These are phyloP conservation scores for Brachionus rotundiformis DNA, from an alignment of 1,140 invertebrate genomes.

Conservation along the genomic window DNA sequence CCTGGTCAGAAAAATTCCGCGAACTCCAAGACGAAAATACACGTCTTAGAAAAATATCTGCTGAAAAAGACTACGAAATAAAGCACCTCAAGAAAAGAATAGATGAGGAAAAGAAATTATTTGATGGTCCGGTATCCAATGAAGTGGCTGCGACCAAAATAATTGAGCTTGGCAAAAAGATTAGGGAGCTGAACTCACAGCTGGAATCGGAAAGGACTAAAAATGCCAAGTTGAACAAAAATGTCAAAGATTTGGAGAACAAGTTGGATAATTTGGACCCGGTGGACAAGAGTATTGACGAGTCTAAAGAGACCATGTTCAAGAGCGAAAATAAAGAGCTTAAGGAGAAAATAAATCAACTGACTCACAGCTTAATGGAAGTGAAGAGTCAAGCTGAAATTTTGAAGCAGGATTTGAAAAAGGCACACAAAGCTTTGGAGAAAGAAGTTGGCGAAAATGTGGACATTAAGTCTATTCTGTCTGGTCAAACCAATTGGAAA, in stretches of 20 bases:
- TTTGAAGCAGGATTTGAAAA: constrained; percentile 61
- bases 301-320: not conserved
- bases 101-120: constrained; percentile 56
- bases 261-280: constrained; percentile 30
- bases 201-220: constrained; percentile 62
- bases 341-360: constrained; percentile 57
- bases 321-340: constrained; percentile 22
- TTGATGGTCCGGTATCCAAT: constrained; percentile 51
- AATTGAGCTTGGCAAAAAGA: constrained; percentile 63
- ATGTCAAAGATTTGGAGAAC: constrained; percentile 60
- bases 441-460: constrained; percentile 63
- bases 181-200: constrained; percentile 61
- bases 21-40: constrained; percentile 65
- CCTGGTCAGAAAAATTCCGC: not conserved
- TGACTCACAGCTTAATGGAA: constrained; percentile 61
- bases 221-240: constrained; percentile 59
- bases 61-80: constrained; percentile 64
- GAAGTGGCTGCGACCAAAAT: constrained; percentile 63
- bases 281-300: constrained; percentile 54
- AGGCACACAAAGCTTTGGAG: constrained; percentile 59
- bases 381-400: constrained; percentile 59
- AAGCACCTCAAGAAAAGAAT: constrained; percentile 60
- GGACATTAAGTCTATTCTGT: constrained; percentile 60
- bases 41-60: constrained; percentile 60
- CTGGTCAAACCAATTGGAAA: constrained; percentile 58